Percentiles rank a stretch among this genome's conserved stretches.
Evolutionary conservation across 1,140 invertebrate genomes (phyloP).

Genomic region (Lepidurus arcticus): DNA sequence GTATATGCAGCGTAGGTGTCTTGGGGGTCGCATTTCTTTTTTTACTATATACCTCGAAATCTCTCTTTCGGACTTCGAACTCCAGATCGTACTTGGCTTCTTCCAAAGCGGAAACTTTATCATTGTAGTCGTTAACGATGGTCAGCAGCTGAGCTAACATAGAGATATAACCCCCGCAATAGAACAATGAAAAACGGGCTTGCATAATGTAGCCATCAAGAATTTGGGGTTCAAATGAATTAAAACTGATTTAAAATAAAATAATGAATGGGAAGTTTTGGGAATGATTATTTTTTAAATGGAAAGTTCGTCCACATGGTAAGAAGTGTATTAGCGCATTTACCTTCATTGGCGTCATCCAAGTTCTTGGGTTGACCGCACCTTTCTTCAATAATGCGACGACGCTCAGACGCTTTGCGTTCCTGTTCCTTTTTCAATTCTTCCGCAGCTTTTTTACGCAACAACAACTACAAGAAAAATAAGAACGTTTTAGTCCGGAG

Average conservation of each 20-base stretch:
- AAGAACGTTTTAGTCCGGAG: background rate
- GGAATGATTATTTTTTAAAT: background rate
- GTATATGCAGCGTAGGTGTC: background rate
- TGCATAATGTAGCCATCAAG: background rate
- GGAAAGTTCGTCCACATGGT: background rate
- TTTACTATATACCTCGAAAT: conserved; percentile 71
- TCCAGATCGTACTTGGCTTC: conserved; percentile 97
- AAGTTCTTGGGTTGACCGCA: conserved; percentile 84
- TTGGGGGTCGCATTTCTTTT: background rate
- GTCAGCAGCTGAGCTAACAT: conserved; percentile 36
- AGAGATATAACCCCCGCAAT: conserved; percentile 23
- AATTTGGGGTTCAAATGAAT: background rate
- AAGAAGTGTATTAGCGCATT: conserved; percentile 5
- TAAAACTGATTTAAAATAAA: background rate
- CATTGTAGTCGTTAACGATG: conserved; percentile 66
- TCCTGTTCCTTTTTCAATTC: conserved; percentile 99
- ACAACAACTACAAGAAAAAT: conserved; percentile 62
- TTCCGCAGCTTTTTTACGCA: conserved; percentile 99
- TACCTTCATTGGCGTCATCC: conserved; percentile 83
- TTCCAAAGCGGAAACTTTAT: conserved; percentile 80
- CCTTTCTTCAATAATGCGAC: conserved; percentile 92
- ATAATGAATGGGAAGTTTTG: background rate
- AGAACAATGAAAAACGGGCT: background rate
- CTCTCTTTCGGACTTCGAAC: conserved; percentile 94
- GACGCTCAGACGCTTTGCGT: conserved; percentile 94